Conservation (phyloP, 2,113 vertebrate species). For the Capreolus pygargus region DNA sequence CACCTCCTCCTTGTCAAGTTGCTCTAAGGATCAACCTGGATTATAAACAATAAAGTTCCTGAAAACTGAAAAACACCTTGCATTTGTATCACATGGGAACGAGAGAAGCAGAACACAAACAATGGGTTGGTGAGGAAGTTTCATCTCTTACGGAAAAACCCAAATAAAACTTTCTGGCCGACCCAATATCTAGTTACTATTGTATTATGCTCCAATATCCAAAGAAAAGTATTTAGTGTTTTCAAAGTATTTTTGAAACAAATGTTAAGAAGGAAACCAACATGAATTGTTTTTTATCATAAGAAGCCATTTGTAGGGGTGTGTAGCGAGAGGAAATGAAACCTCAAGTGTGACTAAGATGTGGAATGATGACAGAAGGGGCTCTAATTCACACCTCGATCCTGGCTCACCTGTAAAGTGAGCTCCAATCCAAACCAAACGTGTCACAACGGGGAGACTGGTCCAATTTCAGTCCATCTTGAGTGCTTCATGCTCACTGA, state of each 20-base stretch:
- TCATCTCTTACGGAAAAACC: not conserved
- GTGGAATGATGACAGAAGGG: not conserved
- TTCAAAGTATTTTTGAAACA: constrained; percentile 5
- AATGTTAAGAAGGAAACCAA: not conserved
- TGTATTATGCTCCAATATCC: not conserved
- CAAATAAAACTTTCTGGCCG: not conserved
- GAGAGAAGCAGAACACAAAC: not conserved
- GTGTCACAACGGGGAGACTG: not conserved
- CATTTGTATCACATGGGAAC: not conserved
- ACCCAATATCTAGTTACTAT: not conserved
- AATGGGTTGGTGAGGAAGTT: not conserved
- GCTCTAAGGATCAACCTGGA: not conserved
- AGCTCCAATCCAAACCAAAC: not conserved
- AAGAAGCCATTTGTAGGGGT: not conserved
- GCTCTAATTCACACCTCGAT: not conserved
- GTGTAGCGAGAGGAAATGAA: not conserved
- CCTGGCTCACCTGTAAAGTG: not conserved
- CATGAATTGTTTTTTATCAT: not conserved
- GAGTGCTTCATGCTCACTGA: not conserved
- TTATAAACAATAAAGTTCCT: not conserved
- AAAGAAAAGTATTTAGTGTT: not conserved
- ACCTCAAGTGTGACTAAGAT: not conserved
- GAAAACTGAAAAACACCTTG: not conserved
- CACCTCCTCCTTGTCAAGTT: not conserved
- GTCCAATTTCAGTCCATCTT: not conserved